Percentiles rank a stretch among this genome's conserved stretches.
phyloP scores from a whole-genome alignment of 2,888 invertebrate species.

The Caenorhabditis sp. region DNA sequence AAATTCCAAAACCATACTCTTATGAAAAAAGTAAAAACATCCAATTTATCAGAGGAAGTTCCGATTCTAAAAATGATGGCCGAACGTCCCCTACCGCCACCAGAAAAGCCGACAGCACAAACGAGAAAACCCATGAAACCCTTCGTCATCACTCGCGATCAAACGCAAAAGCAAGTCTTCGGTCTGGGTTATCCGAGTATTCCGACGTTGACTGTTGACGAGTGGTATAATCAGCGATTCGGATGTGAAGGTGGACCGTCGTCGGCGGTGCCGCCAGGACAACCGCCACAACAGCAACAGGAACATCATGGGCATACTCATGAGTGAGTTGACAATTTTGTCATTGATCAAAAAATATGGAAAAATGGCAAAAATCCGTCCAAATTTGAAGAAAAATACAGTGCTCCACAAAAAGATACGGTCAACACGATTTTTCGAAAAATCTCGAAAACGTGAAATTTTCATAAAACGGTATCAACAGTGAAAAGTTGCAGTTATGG shows the following conservation, averaged over 20 bases:
- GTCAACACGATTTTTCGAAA: too few species aligned
- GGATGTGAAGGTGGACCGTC: conserved; percentile 22
- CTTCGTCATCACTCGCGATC: conserved; percentile 87
- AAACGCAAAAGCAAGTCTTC: conserved; percentile 87
- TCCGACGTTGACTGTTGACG: conserved; percentile 90
- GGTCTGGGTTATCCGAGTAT: conserved; percentile 93
- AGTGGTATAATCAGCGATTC: conserved; percentile 86
- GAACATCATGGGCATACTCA: not conserved
- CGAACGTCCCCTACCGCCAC: conserved; percentile 13
- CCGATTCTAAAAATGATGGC: conserved; percentile 48
- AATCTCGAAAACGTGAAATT: too few species aligned
- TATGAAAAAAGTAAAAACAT: not conserved
- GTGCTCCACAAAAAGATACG: too few species aligned
- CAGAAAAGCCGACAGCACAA: not conserved
- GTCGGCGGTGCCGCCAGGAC: not conserved
- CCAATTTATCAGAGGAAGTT: conserved; percentile 40
- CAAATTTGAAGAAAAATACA: too few species aligned
- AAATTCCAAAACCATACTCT: not conserved
- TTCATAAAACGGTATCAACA: too few species aligned
- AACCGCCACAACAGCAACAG: too few species aligned
- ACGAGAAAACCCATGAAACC: conserved; percentile 74
- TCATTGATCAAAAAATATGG: not conserved
- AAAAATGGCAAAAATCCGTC: too few species aligned
- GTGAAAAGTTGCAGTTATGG: too few species aligned
- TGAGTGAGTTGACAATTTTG: not conserved